These are phyloP conservation scores for Siniperca scherzeri DNA, from an alignment of 2,797 vertebrate genomes.

Conservation along the genomic window DNA sequence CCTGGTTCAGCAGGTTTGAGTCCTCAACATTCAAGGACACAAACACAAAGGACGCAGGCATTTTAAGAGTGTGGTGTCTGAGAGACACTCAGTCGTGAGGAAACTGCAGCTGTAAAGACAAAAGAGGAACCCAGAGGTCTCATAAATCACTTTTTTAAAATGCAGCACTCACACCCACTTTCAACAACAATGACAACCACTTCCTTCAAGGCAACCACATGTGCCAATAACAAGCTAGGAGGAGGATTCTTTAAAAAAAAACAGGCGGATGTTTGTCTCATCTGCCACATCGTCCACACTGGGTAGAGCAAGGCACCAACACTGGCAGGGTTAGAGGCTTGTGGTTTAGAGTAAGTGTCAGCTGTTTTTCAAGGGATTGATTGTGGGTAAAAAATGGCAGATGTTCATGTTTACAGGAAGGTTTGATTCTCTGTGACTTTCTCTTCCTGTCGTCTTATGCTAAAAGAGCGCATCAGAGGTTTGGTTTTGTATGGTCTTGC, in stretches of 20 bases:
- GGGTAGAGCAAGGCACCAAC: background rate
- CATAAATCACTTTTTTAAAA: slow-evolving; percentile 71
- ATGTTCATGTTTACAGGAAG: slow-evolving; percentile 28
- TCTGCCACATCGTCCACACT: slow-evolving; percentile 18
- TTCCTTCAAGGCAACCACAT: slow-evolving; percentile 62
- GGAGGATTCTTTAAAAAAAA: slow-evolving; percentile 28
- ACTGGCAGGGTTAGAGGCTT: slow-evolving; percentile 2
- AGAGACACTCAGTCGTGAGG: slow-evolving; percentile 54
- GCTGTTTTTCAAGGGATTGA: background rate
- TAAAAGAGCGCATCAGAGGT: slow-evolving; percentile 3
- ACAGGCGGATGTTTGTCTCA: slow-evolving; percentile 49
- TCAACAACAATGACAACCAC: slow-evolving; percentile 53
- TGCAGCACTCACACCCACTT: slow-evolving; percentile 55
- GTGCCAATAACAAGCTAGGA: slow-evolving; percentile 46
- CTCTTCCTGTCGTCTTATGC: slow-evolving; percentile 5
- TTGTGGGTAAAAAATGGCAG: background rate
- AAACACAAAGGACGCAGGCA: slow-evolving; percentile 55
- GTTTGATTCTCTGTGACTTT: slow-evolving; percentile 7
- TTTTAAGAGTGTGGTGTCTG: slow-evolving; percentile 62
- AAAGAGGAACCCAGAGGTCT: slow-evolving; percentile 66
- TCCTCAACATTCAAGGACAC: slow-evolving; percentile 54
- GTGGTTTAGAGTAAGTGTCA: background rate
- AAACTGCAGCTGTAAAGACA: slow-evolving; percentile 69
- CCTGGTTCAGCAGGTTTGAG: background rate
- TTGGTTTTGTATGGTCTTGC: background rate